Evolutionary conservation across 1,140 invertebrate species (phyloP).

Genomic region (Drosophila ironensis): DNA sequence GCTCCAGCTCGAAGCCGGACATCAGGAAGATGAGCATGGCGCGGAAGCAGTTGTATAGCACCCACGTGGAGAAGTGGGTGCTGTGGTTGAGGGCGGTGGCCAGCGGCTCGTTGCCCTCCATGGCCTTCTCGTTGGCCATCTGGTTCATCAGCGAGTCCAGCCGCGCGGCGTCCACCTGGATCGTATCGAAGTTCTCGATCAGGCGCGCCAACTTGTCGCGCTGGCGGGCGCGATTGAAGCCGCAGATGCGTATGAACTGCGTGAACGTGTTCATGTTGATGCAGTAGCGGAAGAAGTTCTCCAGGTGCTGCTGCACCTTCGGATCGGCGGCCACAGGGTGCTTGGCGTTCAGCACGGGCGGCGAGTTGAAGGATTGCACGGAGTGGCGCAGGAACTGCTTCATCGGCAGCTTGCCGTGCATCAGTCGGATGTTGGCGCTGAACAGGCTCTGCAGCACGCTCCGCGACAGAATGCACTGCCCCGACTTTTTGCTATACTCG

Average conservation of each 20-base stretch:
- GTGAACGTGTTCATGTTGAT: slow-evolving; percentile 90
- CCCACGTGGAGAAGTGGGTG: slow-evolving; percentile 97
- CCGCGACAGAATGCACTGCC: slow-evolving; percentile 96
- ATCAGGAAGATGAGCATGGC: slow-evolving; percentile 98
- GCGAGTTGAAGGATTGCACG: slow-evolving; percentile 92
- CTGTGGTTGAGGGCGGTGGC: slow-evolving; percentile 85
- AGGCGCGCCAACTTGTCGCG: slow-evolving; percentile 95
- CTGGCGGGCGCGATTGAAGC: slow-evolving; percentile 96
- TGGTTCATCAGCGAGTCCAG: slow-evolving; percentile 93
- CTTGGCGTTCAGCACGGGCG: slow-evolving; percentile 90
- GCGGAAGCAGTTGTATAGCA: slow-evolving; percentile 96
- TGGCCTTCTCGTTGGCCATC: slow-evolving; percentile 67
- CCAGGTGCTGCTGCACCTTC: slow-evolving; percentile 86
- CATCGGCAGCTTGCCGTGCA: slow-evolving; percentile 84
- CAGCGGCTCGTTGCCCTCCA: slow-evolving; percentile 69
- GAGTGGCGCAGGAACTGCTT: slow-evolving; percentile 93
- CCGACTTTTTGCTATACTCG: slow-evolving; percentile 92
- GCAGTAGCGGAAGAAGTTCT: slow-evolving; percentile 94
- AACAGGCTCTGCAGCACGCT: slow-evolving; percentile 94
- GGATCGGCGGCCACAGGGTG: slow-evolving; percentile 85
- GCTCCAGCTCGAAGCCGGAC: slow-evolving; percentile 96
- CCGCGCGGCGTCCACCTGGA: slow-evolving; percentile 98
- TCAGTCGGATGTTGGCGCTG: slow-evolving; percentile 83
- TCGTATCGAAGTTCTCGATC: slow-evolving; percentile 91
- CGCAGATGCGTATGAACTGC: slow-evolving; percentile 93